Evolutionary conservation across 2,888 invertebrate genomes (phyloP).

Genomic region (Tenthredo notha): DNA sequence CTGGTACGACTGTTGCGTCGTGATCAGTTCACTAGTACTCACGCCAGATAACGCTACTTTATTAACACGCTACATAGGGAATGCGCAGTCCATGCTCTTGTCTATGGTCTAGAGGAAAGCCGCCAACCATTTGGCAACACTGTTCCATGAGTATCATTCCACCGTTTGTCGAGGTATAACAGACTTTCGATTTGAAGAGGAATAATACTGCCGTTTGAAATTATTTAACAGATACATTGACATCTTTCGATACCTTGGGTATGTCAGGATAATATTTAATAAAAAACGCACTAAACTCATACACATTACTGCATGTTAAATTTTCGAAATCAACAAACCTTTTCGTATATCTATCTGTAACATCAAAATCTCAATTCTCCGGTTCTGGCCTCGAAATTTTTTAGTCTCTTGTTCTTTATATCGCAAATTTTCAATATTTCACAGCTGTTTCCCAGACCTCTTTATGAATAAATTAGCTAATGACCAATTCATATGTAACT

Average conservation of each 20-base stretch:
- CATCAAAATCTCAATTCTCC: neutral
- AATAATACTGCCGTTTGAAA: neutral
- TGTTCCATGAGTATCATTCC: neutral
- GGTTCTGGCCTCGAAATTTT: neutral
- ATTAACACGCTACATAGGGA: too few relatives aligned
- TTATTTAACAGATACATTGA: neutral
- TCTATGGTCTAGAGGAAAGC: too few relatives aligned
- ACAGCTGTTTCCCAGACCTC: neutral
- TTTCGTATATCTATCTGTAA: too few relatives aligned
- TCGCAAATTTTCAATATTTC: neutral
- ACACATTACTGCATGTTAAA: neutral
- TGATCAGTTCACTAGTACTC: too few relatives aligned
- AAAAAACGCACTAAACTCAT: neutral
- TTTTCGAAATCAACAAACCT: neutral
- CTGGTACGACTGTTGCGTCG: neutral
- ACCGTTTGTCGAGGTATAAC: too few relatives aligned
- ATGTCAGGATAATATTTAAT: neutral
- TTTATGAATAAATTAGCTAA: neutral
- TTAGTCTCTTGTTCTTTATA: neutral
- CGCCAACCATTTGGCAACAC: too few relatives aligned
- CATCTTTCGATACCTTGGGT: neutral
- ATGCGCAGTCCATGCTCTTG: too few relatives aligned
- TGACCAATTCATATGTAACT: neutral
- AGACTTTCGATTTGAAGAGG: neutral
- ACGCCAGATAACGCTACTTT: too few relatives aligned